These are phyloP conservation scores for Brachionus sp. DNA, from an alignment of 1,140 invertebrate genomes.

Conservation along the genomic window DNA sequence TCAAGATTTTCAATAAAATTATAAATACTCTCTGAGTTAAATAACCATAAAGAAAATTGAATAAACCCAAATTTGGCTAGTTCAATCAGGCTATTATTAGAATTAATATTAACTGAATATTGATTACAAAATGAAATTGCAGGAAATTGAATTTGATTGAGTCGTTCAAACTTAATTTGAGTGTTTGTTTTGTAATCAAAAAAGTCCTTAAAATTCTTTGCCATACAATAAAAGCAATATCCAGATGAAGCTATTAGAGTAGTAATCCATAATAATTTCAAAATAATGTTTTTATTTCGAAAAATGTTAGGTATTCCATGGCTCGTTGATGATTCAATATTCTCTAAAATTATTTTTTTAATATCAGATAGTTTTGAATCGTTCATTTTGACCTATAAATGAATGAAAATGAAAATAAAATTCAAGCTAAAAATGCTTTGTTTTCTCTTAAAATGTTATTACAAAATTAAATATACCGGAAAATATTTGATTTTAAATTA, in stretches of 20 bases:
- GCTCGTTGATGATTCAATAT: background rate
- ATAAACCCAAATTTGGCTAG: background rate
- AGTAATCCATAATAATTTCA: background rate
- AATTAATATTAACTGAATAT: background rate
- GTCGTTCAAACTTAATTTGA: background rate
- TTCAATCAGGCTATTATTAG: background rate
- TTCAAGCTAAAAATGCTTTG: no score
- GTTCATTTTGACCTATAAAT: background rate
- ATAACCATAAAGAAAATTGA: background rate
- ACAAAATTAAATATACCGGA: no score
- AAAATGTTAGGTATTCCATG: conserved; percentile 4
- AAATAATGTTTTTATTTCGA: background rate
- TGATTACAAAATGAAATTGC: background rate
- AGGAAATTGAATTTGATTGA: background rate
- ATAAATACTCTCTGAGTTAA: background rate
- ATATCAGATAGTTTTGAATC: background rate
- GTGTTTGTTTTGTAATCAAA: background rate
- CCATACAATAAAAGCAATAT: background rate
- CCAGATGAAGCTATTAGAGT: background rate
- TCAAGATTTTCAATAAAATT: background rate
- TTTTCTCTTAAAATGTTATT: no score
- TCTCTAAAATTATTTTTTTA: background rate
- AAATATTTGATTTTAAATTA: no score
- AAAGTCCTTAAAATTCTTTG: background rate
- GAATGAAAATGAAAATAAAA: no score